Evolutionary conservation across 2,888 invertebrate species (phyloP).

Genomic region (Leptinotarsa juncta): DNA sequence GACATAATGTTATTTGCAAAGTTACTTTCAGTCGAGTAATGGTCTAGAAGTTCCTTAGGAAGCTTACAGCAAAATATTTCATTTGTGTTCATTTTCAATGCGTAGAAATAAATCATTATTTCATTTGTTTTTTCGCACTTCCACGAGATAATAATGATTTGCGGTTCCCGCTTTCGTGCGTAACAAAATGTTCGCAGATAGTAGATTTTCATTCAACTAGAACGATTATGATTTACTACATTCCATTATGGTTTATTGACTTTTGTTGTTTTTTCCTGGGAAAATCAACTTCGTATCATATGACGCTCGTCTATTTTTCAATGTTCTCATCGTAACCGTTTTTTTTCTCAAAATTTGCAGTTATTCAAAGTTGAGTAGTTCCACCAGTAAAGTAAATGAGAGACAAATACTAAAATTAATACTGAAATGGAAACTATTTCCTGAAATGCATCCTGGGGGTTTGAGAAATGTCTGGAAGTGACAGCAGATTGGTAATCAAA

Average conservation of each 20-base stretch:
- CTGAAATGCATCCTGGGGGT: too few species aligned
- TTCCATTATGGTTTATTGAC: background rate
- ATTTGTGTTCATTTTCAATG: background rate
- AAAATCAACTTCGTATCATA: too few species aligned
- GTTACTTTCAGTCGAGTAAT: background rate
- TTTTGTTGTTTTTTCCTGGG: too few species aligned
- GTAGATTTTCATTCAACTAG: background rate
- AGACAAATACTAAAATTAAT: too few species aligned
- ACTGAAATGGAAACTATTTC: too few species aligned
- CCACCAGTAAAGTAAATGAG: too few species aligned
- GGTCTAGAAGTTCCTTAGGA: background rate
- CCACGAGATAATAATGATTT: background rate
- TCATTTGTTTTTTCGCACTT: slow-evolving; percentile 1
- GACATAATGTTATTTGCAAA: background rate
- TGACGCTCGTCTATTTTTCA: too few species aligned
- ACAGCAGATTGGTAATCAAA: too few species aligned
- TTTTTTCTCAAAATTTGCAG: too few species aligned
- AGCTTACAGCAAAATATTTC: background rate
- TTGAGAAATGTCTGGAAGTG: too few species aligned
- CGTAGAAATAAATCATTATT: background rate
- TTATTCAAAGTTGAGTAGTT: too few species aligned
- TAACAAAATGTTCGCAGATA: background rate
- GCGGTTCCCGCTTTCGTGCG: background rate
- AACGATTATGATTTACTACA: background rate
- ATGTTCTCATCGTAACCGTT: too few species aligned